Percentiles rank a stretch among this genome's conserved stretches.
phyloP scores from a whole-genome alignment of 2,888 invertebrate genomes.

The Neocrepidodera transversa region DNA sequence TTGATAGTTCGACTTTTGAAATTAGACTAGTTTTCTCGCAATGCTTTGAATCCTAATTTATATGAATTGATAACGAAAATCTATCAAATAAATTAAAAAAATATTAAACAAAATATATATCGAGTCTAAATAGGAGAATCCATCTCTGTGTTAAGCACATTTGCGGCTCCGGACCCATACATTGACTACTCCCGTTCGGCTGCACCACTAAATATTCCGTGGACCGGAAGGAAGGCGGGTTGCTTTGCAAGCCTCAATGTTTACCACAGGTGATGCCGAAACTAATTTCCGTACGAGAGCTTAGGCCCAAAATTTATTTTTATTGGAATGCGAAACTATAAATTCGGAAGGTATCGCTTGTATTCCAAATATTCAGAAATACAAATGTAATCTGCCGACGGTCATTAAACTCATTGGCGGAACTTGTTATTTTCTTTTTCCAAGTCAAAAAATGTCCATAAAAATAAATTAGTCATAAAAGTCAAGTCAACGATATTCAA shows the following conservation, averaged over 20 bases:
- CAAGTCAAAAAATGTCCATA: too few relatives aligned
- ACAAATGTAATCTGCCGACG: constrained; percentile 9
- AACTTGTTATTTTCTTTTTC: too few relatives aligned
- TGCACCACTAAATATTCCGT: constrained; percentile 48
- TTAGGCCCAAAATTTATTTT: constrained; percentile 30
- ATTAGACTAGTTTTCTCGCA: too few relatives aligned
- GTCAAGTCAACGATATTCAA: too few relatives aligned
- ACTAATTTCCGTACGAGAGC: constrained; percentile 48
- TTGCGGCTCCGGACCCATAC: constrained; percentile 41
- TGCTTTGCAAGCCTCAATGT: constrained; percentile 50
- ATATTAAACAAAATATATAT: too few relatives aligned
- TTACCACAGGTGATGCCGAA: constrained; percentile 52
- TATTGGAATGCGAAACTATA: constrained; percentile 26
- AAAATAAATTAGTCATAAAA: too few relatives aligned
- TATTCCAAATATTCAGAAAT: constrained; percentile 21
- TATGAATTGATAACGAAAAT: too few relatives aligned
- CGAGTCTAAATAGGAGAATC: too few relatives aligned
- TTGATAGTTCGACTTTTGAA: too few relatives aligned
- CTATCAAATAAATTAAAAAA: too few relatives aligned
- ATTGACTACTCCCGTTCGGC: constrained; percentile 44
- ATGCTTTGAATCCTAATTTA: too few relatives aligned
- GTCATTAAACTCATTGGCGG: constrained; percentile 10
- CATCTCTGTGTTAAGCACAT: constrained; percentile 41
- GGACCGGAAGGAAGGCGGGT: constrained; percentile 45
- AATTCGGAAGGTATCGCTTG: constrained; percentile 15